phyloP scores from a whole-genome alignment of 2,113 vertebrate genomes.

The Desmodus rotundus region DNA sequence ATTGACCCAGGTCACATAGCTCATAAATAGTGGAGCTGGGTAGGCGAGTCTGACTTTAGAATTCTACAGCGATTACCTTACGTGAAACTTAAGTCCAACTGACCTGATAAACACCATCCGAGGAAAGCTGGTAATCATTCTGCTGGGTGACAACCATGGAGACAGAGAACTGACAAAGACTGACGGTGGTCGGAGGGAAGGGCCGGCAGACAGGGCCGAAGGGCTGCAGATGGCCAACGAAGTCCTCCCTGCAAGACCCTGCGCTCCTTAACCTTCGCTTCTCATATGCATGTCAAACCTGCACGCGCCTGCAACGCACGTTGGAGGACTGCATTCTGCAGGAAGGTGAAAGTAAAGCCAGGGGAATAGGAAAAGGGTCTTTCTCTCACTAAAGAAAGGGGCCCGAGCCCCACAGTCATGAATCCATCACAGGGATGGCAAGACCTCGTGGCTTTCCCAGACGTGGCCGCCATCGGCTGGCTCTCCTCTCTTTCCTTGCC shows the following conservation, averaged over 20 bases:
- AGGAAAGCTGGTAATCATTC: neutral
- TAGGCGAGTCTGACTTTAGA: neutral
- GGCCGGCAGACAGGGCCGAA: neutral
- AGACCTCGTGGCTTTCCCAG: neutral
- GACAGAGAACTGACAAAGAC: neutral
- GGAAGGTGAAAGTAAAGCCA: neutral
- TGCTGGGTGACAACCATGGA: neutral
- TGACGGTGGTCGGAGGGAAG: neutral
- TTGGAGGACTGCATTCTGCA: neutral
- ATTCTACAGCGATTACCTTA: neutral
- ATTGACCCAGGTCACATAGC: neutral
- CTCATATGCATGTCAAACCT: neutral
- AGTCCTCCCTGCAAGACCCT: neutral
- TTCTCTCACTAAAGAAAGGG: neutral
- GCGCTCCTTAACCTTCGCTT: neutral
- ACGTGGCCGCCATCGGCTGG: neutral
- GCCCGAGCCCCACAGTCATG: accelerated
- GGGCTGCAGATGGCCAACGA: neutral
- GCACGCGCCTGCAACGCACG: neutral
- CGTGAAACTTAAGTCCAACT: neutral
- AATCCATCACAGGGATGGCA: neutral
- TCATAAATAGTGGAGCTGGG: neutral
- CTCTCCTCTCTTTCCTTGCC: neutral
- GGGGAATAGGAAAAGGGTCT: neutral
- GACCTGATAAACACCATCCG: neutral